Percentiles rank a stretch among this genome's conserved stretches.
Evolutionary conservation across 1,140 invertebrate species (phyloP).

Genomic region (Tetramorium parvispinum): DNA sequence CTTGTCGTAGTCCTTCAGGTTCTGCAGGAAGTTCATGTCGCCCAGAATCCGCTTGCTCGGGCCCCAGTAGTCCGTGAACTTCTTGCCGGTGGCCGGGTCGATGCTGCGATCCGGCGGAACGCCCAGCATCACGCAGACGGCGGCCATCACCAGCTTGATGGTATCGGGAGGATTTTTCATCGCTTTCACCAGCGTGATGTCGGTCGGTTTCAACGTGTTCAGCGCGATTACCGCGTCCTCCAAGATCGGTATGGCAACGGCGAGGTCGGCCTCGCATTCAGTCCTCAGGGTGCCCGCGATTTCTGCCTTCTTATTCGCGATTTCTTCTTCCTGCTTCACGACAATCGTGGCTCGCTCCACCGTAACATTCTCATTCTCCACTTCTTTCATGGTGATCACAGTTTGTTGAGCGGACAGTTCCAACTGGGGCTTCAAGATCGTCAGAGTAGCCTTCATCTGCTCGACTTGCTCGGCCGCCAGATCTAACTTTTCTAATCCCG

Average conservation of each 20-base stretch:
- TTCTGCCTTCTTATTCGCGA: slow-evolving; percentile 89
- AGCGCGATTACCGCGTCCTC: slow-evolving; percentile 88
- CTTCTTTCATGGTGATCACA: slow-evolving; percentile 88
- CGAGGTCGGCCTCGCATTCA: slow-evolving; percentile 90
- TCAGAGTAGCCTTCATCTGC: slow-evolving; percentile 89
- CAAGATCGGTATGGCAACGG: slow-evolving; percentile 89
- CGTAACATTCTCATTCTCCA: slow-evolving; percentile 89
- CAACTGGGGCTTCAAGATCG: slow-evolving; percentile 89
- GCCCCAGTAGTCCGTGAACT: slow-evolving; percentile 90
- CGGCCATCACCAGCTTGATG: slow-evolving; percentile 91
- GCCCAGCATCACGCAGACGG: slow-evolving; percentile 91
- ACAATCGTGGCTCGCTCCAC: slow-evolving; percentile 89
- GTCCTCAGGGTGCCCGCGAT: slow-evolving; percentile 88
- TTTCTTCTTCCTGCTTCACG: slow-evolving; percentile 89
- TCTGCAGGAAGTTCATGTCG: slow-evolving; percentile 90
- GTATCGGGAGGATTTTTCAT: slow-evolving; percentile 94
- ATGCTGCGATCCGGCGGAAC: slow-evolving; percentile 88
- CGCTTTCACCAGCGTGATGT: slow-evolving; percentile 92
- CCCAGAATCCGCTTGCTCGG: slow-evolving; percentile 91
- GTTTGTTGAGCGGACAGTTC: slow-evolving; percentile 89
- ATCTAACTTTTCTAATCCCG: slow-evolving; percentile 89
- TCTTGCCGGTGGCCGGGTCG: slow-evolving; percentile 87
- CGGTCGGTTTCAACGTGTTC: slow-evolving; percentile 91
- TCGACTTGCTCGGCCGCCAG: slow-evolving; percentile 88
- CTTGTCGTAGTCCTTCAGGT: slow-evolving; percentile 90